Percentiles rank a stretch among this genome's conserved stretches.
phyloP scores from a whole-genome alignment of 2,797 vertebrate species.

The Pseudopleuronectes americanus region DNA sequence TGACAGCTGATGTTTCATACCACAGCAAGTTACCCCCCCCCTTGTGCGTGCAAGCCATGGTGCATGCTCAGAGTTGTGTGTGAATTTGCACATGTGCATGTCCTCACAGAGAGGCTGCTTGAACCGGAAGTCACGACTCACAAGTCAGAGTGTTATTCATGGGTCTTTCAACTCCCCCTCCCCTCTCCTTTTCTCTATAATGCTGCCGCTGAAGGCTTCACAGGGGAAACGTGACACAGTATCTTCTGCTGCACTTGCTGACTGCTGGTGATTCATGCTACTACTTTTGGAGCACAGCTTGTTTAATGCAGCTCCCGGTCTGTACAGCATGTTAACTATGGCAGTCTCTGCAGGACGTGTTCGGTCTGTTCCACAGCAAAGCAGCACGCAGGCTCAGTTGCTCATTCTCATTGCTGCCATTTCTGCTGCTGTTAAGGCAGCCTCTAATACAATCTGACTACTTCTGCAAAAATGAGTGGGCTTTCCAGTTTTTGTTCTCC shows the following conservation, averaged over 20 bases:
- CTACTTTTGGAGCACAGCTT: constrained; percentile 71
- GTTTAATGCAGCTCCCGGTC: constrained; percentile 62
- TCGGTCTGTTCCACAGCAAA: constrained; percentile 28
- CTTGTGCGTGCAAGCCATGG: constrained; percentile 12
- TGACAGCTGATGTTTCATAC: constrained; percentile 48
- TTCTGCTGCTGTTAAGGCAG: constrained; percentile 19
- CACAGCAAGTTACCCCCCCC: constrained; percentile 30
- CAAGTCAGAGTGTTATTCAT: constrained; percentile 64
- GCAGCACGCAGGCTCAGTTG: constrained; percentile 19
- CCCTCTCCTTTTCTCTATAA: constrained; percentile 1
- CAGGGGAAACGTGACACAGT: constrained; percentile 73
- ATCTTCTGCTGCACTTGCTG: constrained; percentile 68
- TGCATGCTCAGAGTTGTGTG: constrained; percentile 37
- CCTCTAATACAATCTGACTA: constrained; percentile 4
- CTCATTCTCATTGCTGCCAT: constrained; percentile 18
- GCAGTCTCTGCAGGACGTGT: constrained; percentile 48
- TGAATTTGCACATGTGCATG: constrained; percentile 35
- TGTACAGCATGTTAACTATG: constrained; percentile 66
- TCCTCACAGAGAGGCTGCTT: constrained; percentile 53
- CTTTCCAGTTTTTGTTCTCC: too few relatives aligned
- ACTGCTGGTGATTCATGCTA: constrained; percentile 71
- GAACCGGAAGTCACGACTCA: constrained; percentile 80
- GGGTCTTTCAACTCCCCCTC: constrained; percentile 19
- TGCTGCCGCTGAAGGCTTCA: constrained; percentile 58
- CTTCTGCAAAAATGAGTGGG: not conserved